Base-by-base conservation (phyloP, 2,888 invertebrate genomes). In the Monochamus alternatus region DNA sequence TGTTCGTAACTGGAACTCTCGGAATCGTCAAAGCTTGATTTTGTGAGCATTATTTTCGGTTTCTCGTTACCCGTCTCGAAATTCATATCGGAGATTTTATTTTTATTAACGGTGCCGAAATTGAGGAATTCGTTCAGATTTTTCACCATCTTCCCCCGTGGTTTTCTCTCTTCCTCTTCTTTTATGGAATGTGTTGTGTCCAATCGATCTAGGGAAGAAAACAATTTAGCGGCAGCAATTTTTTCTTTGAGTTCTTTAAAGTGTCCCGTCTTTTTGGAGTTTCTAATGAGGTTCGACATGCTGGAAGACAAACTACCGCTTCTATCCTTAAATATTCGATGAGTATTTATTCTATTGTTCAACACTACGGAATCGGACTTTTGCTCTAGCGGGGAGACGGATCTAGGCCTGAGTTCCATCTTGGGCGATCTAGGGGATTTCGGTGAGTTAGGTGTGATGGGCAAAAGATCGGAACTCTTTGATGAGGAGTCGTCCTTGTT, bases 41-140 rank as follows among this genome's bases (percentile, higher is more conserved):
- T 90, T 0, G 90, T 90, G 65, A 91, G 84, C 80, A 90, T 89
- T 64, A 91, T 90, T 76, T 90, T 84, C 1, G 91, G 91, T 75
- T 87, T 88, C 62, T 87, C 80, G 7, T 73, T 75, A 3, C 73
- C 78, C 68, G 64, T 59, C 5, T 74, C 76, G 14, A 70, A 66
- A 47, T 73, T 81, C 3, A 75, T 73, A 43, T 79, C 81, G 12
- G 75, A 74, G 22, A 78, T 69, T 47, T 91, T 91, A 83, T 88
- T 92, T 87, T 93, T 94, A 86, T 92, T 94, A 1, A 92, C 90
- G 2, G 93, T 91, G 0, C 95, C 93, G 84, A 96, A 94, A 85
- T 94, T 95, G 0, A 96, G 90, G 87, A 96, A 96, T 89, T 96
- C 96, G 85, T 96, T 96, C 52, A 96, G 90, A 88, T 96, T 96